These are phyloP conservation scores for Crocallis elinguaria DNA, from an alignment of 2,888 invertebrate species.

Conservation along the genomic window DNA sequence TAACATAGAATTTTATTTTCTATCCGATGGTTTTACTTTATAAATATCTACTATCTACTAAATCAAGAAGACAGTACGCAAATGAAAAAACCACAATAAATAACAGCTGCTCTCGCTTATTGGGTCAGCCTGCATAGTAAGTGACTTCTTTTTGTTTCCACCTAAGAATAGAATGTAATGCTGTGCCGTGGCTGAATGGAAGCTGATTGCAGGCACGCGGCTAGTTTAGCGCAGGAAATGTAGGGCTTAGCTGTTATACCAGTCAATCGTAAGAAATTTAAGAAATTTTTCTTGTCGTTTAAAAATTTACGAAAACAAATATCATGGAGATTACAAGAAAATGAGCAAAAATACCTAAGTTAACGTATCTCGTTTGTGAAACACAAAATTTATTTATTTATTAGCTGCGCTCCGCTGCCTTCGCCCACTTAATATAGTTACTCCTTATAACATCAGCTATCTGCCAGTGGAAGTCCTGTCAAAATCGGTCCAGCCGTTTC, in stretches of 20 bases:
- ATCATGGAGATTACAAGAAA: too few relatives aligned
- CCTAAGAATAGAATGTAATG: slow-evolving; percentile 25
- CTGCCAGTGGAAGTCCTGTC: too few relatives aligned
- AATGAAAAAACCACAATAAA: not conserved
- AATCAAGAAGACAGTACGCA: not conserved
- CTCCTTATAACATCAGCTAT: too few relatives aligned
- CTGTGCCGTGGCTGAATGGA: slow-evolving; percentile 16
- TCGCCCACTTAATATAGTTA: too few relatives aligned
- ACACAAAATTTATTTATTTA: not conserved
- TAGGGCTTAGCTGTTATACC: slow-evolving; percentile 1
- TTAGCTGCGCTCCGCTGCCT: too few relatives aligned
- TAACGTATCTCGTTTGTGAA: not conserved
- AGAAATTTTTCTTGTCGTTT: too few relatives aligned
- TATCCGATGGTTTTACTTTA: too few relatives aligned
- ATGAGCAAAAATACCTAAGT: not conserved
- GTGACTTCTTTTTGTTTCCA: slow-evolving; percentile 22
- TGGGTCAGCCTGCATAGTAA: slow-evolving; percentile 20
- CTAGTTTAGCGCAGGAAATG: not conserved
- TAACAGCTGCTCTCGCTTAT: not conserved
- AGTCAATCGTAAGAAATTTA: too few relatives aligned
- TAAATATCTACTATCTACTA: too few relatives aligned
- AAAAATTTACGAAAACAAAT: too few relatives aligned
- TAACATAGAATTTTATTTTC: too few relatives aligned
- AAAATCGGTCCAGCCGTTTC: too few relatives aligned
- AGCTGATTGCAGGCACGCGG: slow-evolving; percentile 18